phyloP scores from a whole-genome alignment of 2,113 vertebrate species.

The Hippocampus barbouri region DNA sequence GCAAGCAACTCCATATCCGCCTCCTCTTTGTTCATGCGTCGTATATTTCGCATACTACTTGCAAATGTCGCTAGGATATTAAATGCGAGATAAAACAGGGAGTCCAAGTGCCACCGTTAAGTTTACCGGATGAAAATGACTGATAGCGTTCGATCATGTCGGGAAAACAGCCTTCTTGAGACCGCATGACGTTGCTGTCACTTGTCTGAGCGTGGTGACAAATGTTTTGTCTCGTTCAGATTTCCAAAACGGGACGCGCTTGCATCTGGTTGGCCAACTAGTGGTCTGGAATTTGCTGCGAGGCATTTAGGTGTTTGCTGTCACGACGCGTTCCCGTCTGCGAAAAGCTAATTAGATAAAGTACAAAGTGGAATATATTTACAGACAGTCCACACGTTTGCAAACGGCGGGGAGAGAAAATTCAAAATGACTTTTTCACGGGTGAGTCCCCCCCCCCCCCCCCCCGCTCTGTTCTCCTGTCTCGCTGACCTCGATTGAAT shows the following conservation, averaged over 20 bases:
- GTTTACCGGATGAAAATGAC: conserved; percentile 34
- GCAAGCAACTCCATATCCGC: conserved; percentile 5
- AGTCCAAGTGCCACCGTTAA: conserved; percentile 29
- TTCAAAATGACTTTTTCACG: conserved; percentile 25
- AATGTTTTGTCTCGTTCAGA: neutral
- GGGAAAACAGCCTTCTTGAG: conserved; percentile 30
- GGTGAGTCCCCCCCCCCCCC: neutral
- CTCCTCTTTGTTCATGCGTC: conserved; percentile 3
- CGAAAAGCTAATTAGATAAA: conserved; percentile 40
- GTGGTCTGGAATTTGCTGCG: conserved; percentile 10
- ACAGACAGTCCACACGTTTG: conserved; percentile 13
- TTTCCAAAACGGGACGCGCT: neutral
- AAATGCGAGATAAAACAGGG: conserved; percentile 60
- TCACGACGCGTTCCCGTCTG: conserved; percentile 30
- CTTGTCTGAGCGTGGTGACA: conserved; percentile 19
- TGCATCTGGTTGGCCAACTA: conserved; percentile 7
- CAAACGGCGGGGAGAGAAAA: conserved; percentile 12
- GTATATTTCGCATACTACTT: conserved; percentile 32
- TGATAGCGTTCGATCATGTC: conserved; percentile 44
- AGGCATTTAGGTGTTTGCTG: conserved; percentile 25
- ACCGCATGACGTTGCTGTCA: conserved; percentile 16
- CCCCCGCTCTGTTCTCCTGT: conserved; percentile 6
- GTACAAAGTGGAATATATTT: conserved; percentile 29
- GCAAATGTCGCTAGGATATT: conserved; percentile 44
- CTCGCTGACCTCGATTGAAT: conserved; percentile 38